Conservation (phyloP, 2,888 invertebrate genomes). For the Bembecia ichneumoniformis region DNA sequence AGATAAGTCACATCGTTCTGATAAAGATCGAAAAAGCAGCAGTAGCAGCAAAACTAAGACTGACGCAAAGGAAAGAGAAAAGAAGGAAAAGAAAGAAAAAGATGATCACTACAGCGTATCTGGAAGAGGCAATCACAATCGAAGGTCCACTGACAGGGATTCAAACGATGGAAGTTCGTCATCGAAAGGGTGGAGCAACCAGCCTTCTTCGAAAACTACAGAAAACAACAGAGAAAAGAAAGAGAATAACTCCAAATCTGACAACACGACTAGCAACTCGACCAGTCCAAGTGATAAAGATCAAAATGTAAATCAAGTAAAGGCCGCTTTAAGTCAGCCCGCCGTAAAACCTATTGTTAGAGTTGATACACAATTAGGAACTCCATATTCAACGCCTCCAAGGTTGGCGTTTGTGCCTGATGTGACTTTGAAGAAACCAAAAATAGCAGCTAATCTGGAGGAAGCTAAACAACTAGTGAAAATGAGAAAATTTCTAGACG, state of each 20-base stretch:
- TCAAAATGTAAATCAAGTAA: slow-evolving; percentile 21
- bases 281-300: slow-evolving; percentile 68
- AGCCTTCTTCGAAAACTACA: slow-evolving; percentile 40
- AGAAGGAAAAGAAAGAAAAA: slow-evolving; percentile 65
- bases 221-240: slow-evolving; percentile 53
- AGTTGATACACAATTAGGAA: slow-evolving; percentile 52
- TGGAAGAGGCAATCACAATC: slow-evolving; percentile 73
- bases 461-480: slow-evolving; percentile 78
- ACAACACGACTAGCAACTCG: slow-evolving; percentile 60
- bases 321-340: slow-evolving; percentile 21
- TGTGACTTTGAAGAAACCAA: slow-evolving; percentile 75
- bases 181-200: slow-evolving; percentile 55
- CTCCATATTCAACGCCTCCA: slow-evolving; percentile 44
- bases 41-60: slow-evolving; percentile 47
- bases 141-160: slow-evolving; percentile 84
- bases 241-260: slow-evolving; percentile 53
- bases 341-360: slow-evolving; percentile 43
- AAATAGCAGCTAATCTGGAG: slow-evolving; percentile 77
- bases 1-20: slow-evolving; percentile 47
- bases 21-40: slow-evolving; percentile 51
- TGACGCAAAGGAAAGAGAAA: slow-evolving; percentile 56
- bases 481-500: slow-evolving; percentile 75
- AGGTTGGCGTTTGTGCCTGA: slow-evolving; percentile 58
- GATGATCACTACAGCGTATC: slow-evolving; percentile 82
- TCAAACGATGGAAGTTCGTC: slow-evolving; percentile 81